Conservation (phyloP, 2,888 invertebrate species). For the Mimumesa dahlbomi region DNA sequence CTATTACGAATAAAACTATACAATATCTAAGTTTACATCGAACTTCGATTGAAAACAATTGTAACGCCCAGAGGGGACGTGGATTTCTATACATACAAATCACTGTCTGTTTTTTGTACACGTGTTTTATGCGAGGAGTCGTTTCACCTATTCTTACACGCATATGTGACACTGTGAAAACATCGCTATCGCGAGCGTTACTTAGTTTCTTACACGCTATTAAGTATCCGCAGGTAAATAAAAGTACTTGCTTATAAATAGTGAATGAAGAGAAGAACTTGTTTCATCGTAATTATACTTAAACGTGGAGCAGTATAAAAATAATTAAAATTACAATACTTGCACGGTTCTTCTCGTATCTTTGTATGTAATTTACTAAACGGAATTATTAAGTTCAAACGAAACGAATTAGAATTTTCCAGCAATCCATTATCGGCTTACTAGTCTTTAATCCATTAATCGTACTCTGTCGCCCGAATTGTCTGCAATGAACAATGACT, state of each 20-base stretch:
- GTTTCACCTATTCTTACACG: neutral
- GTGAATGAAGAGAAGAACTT: conserved; percentile 15
- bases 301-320: conserved; percentile 55
- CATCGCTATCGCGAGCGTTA: neutral
- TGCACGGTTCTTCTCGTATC: conserved; percentile 7
- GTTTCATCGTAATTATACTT: conserved; percentile 8
- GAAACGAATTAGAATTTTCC: too few species aligned
- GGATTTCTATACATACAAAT: neutral
- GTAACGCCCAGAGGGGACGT: neutral
- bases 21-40: too few species aligned
- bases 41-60: too few species aligned
- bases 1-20: neutral
- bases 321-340: conserved; percentile 61
- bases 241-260: conserved; percentile 30
- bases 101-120: conserved; percentile 8
- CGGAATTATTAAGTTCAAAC: conserved; percentile 32
- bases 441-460: too few species aligned
- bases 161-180: neutral
- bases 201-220: neutral
- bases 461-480: too few species aligned
- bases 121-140: conserved; percentile 1
- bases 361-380: conserved; percentile 17
- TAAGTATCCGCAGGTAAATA: conserved; percentile 31
- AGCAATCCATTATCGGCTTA: too few species aligned
- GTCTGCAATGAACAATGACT: too few species aligned